Base-by-base conservation (phyloP, 2,797 vertebrate genomes). In the Eulemur albifrons region DNA sequence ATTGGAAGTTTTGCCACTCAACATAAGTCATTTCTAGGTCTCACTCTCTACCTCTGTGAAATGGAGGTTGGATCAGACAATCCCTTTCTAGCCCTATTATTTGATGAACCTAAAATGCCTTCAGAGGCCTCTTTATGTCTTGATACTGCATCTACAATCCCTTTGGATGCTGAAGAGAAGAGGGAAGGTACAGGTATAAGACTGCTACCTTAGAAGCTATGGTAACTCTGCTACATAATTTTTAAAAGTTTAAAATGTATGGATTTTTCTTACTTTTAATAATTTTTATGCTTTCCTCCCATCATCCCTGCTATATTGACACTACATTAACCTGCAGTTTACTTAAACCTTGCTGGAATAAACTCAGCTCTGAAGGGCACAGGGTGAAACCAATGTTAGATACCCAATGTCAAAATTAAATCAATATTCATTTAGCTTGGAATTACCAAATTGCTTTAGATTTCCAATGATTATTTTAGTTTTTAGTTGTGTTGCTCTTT, bases 301-400 rank as follows among this genome's bases (percentile, higher is more conserved):
- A 73, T 76, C 54, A 59, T 81, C 40, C 80, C 9, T 83, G 45
- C 69, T 90, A 3, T 87, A 52, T 70, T 95, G 43, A 88, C 27
- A 92, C 70, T 73, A 87, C 50, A 83, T 90, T 96, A 93, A 90
- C 65, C n/a, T 80, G 4, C n/a, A 97, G 96, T 95, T 88, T 94
- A 73, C 69, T 94, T 97, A 87, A 95, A 96, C 12, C 25, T 95
- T 79, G 57, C 45, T 95, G 52, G 40, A 48, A 81, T 94, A 96
- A 88, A 90, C 88, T 88, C 65, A 91, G 50, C 67, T 93, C 70
- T 79, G 50, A 85, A 75, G 92, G 45, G 94, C 85, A 97, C 17
- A 81, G 69, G 72, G 38, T 67, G 13, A 93, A 75, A 83, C 40
- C 88, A 95, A 89, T 93, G 95, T 97, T 95, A 97, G 79, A 90